Base-by-base conservation (phyloP, 2,797 vertebrate species). In the Lagodon rhomboides region DNA sequence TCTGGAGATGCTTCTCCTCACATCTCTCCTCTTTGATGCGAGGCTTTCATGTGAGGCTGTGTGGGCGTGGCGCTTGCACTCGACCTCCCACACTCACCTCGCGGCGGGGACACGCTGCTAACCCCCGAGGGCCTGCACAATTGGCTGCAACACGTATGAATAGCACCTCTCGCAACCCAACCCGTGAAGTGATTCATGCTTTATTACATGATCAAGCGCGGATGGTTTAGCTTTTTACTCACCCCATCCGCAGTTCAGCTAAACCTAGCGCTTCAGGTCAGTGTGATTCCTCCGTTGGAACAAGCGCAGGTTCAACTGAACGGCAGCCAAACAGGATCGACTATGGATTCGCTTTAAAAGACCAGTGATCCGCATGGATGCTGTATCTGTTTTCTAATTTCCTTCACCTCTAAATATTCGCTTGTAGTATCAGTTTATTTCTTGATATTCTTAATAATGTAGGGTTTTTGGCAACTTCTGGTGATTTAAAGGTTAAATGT, bases 1-100 rank as follows among this genome's bases (percentile, higher is more conserved):
- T 82, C 75, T 47, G 49, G 58, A 86, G 79, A 62, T 56, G 75
- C 56, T 63, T 54, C 84, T 64, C 38, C 79, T 83, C 71, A 69
- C 77, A 80, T 84, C 79, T 75, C 49, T 12, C 68, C 38, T 64
- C 75, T 87, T 79, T 87, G 83, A 91, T 84, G 56, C 58, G 22
- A 64, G 54, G 27, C 71, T 64, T 66, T 44, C 6, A 27, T 43
- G 51, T 66, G 73, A 72, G 49, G 74, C 51, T 1, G 67, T 3
- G 72, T 62, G 75, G 77, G 73, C 34, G 80, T 59, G 80, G 65
- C 4, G 49, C 70, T 67, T 67, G 43, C 51, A 27, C 16, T 23
- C 27, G 13, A 85, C 84, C 87, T 85, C 83, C 75, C 75, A 50
- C 50, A 43, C 65, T 80, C 62, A 63, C 78, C 64, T 49, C 69